Evolutionary conservation across 2,888 invertebrate species (phyloP).

Genomic region (Erpobdella octoculata): DNA sequence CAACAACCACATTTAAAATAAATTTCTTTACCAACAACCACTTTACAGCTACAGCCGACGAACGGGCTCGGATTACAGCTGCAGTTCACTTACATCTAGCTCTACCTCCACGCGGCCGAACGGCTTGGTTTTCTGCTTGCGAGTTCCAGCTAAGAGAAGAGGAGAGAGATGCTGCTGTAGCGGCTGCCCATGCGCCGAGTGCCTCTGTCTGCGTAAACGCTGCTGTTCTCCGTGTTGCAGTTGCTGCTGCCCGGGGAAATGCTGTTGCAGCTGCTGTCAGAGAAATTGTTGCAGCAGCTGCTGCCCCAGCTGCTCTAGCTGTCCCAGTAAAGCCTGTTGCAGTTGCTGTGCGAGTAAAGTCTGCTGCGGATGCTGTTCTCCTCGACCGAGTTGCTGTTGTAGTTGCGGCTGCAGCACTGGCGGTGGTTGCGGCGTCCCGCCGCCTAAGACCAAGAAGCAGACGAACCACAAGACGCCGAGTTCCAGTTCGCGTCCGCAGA

Average conservation of each 20-base stretch:
- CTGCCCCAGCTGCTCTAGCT: neutral
- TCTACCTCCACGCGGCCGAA: too few relatives aligned
- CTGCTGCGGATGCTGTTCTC: too few relatives aligned
- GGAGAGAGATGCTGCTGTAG: constrained; percentile 3
- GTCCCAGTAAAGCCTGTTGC: neutral
- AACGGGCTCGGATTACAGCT: too few relatives aligned
- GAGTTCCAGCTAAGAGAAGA: too few relatives aligned
- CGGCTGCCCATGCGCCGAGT: too few relatives aligned
- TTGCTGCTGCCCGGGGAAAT: neutral
- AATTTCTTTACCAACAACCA: too few relatives aligned
- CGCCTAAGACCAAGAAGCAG: neutral
- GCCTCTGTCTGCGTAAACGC: neutral
- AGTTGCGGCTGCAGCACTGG: neutral
- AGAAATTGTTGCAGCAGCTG: neutral
- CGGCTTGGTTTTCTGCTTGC: too few relatives aligned
- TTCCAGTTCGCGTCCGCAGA: too few relatives aligned
- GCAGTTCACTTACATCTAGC: too few relatives aligned
- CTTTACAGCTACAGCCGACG: too few relatives aligned
- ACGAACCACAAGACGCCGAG: neutral
- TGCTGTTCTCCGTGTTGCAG: neutral
- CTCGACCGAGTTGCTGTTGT: neutral
- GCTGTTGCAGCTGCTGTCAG: neutral
- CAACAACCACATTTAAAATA: too few relatives aligned
- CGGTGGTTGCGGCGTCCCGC: neutral
- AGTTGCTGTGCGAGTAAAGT: too few relatives aligned